phyloP scores from a whole-genome alignment of 2,113 vertebrate genomes.

The Podarcis raffonei region DNA sequence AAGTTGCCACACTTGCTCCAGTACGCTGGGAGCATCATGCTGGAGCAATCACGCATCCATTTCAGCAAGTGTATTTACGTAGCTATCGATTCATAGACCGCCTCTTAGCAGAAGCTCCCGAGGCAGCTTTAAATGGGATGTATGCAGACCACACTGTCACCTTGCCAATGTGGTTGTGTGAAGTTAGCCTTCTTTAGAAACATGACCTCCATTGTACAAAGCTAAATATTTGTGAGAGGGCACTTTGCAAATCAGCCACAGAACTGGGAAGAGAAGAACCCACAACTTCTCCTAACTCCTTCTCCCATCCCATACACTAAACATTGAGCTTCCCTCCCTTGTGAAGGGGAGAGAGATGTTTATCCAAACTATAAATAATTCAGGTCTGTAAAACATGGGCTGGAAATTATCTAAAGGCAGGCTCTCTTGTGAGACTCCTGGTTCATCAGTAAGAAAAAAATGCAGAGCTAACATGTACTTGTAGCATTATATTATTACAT shows the following conservation, averaged over 20 bases:
- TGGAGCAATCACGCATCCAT: neutral
- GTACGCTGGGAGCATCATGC: neutral
- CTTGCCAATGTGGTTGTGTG: neutral
- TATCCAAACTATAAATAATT: conserved; percentile 9
- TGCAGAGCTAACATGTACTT: neutral
- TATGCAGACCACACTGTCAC: neutral
- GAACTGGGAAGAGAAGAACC: neutral
- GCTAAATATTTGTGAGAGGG: conserved; percentile 14
- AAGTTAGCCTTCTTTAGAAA: neutral
- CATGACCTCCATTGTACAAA: conserved; percentile 4
- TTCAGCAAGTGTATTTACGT: neutral
- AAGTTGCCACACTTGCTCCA: neutral
- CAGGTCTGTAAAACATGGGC: conserved; percentile 1
- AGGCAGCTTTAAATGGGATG: neutral
- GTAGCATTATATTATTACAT: neutral
- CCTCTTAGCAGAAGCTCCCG: neutral
- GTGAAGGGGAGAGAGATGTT: neutral
- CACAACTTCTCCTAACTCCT: neutral
- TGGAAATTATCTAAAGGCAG: neutral
- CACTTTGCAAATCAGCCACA: neutral
- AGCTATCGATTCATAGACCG: neutral
- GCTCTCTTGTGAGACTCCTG: neutral
- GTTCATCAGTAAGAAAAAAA: neutral
- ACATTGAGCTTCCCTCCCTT: neutral
- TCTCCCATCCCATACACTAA: neutral